These are phyloP conservation scores for Cenopis cana DNA, from an alignment of 2,888 invertebrate species.

Conservation along the genomic window DNA sequence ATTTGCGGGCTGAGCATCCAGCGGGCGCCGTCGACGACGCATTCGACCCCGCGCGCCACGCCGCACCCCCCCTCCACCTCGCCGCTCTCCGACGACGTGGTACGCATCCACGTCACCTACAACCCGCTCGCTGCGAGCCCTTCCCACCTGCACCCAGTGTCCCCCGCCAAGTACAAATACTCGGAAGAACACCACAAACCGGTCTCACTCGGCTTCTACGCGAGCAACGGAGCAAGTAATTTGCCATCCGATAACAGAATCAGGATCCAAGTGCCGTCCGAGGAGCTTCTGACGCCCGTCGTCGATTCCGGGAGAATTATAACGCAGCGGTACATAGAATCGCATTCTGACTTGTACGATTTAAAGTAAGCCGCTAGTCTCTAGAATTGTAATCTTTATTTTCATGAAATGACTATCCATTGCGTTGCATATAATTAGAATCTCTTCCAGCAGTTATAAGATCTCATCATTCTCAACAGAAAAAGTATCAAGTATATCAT, in stretches of 20 bases:
- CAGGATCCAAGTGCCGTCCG: slow-evolving; percentile 89
- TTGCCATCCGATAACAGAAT: slow-evolving; percentile 88
- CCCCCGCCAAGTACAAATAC: slow-evolving; percentile 74
- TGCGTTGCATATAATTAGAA: slow-evolving; percentile 14
- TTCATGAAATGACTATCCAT: neutral
- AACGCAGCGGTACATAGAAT: slow-evolving; percentile 71
- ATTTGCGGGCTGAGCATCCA: slow-evolving; percentile 82
- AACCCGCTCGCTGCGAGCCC: slow-evolving; percentile 84
- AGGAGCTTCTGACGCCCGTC: slow-evolving; percentile 87
- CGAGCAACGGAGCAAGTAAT: slow-evolving; percentile 84
- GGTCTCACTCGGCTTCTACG: slow-evolving; percentile 74
- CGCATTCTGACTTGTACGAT: slow-evolving; percentile 75
- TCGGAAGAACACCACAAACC: slow-evolving; percentile 75
- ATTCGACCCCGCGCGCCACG: slow-evolving; percentile 88
- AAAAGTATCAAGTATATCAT: neutral
- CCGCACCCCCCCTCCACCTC: slow-evolving; percentile 87
- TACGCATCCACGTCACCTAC: slow-evolving; percentile 92
- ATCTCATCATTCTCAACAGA: slow-evolving; percentile 13
- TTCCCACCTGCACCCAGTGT: slow-evolving; percentile 77
- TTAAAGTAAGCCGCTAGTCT: slow-evolving; percentile 62
- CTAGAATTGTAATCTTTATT: slow-evolving; percentile 36
- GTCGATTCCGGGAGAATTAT: slow-evolving; percentile 86
- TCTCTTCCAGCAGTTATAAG: slow-evolving; percentile 1
- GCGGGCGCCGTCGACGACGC: slow-evolving; percentile 82
- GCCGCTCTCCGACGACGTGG: slow-evolving; percentile 87